A percentile compares a stretch with the other conserved stretches of the same genome.
These are phyloP conservation scores for Pristionchus mayeri DNA, from an alignment of 2,888 invertebrate species.

Conservation along the genomic window DNA sequence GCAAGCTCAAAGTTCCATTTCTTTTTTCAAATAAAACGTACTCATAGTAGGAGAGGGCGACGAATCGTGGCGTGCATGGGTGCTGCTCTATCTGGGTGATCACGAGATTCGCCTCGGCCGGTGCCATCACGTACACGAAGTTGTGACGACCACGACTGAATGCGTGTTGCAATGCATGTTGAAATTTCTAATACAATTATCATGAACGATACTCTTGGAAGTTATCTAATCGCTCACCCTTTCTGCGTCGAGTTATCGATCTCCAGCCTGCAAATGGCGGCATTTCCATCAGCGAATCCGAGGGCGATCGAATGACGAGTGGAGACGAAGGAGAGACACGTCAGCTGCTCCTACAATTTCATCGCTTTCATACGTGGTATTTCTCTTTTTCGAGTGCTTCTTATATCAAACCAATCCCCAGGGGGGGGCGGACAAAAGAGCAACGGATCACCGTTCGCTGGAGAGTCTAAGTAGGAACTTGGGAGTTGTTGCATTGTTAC, in stretches of 20 bases:
- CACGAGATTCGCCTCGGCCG: background rate
- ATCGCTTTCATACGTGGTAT: background rate
- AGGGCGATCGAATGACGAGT: slow-evolving; percentile 44
- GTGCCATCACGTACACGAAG: slow-evolving; percentile 40
- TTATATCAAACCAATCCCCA: no score
- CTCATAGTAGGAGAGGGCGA: slow-evolving; percentile 36
- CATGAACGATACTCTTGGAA: no score
- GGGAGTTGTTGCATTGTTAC: no score
- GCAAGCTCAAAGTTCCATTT: no score
- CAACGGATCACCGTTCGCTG: no score
- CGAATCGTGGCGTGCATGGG: slow-evolving; percentile 18
- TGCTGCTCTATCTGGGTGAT: slow-evolving; percentile 45
- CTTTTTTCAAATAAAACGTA: no score
- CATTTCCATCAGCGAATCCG: slow-evolving; percentile 45
- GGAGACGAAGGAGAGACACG: background rate
- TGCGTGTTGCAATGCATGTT: no score
- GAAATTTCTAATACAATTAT: no score
- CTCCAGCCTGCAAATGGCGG: background rate
- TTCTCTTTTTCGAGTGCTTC: no score
- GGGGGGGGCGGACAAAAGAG: no score
- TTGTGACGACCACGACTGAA: slow-evolving; percentile 40
- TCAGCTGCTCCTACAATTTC: slow-evolving; percentile 34
- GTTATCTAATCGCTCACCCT: background rate
- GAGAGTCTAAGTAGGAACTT: no score
- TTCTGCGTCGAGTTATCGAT: slow-evolving; percentile 29